Base-by-base conservation (phyloP, 2,113 vertebrate genomes). In the Pygoscelis adeliae region DNA sequence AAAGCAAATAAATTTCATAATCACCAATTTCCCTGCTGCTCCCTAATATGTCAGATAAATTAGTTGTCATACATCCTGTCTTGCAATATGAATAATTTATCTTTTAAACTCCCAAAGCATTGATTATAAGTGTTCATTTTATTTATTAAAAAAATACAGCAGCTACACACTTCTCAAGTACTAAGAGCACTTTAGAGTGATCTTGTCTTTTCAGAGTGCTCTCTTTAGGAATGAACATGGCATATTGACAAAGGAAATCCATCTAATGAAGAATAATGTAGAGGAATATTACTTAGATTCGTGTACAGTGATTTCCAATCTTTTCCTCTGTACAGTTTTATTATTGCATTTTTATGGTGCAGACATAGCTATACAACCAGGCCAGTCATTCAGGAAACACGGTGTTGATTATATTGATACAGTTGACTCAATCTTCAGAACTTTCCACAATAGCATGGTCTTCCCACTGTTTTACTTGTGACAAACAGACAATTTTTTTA, bases 221-320 rank as follows among this genome's bases (percentile, higher is more conserved):
- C 58, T 95, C 69, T 96, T 96, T 89, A 95, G 59, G 56, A 96
- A 95, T 67, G 80, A 97, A 78, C 67, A 92, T 46, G 73, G 81
- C 83, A 87, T 94, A 94, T 15, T 97, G 96, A 96, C 84, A 92
- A 87, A 97, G 85, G 79, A 97, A 98, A 97, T 85, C 42, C 69
- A 97, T 94, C 91, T 97, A 94, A 97, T 90, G 90, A 97, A 97
- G 97, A 97, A 92, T 93, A 96, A 95, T 69, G 62, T 67, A 92
- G 87, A 97, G 77, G 74, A 96, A 97, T 96, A 92, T 96, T 88
- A 92, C 55, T 53, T 94, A 95, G 87, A 94, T 96, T 97, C 93
- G 65, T 59, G 5, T 83, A 55, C 50, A 85, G 85, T 93, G 85
- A 96, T 93, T 96, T 95, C 89, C 67, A 95, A 52, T 96, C 95